Base-by-base conservation (phyloP, 2,113 vertebrate species). In the Stictonetta naevosa region DNA sequence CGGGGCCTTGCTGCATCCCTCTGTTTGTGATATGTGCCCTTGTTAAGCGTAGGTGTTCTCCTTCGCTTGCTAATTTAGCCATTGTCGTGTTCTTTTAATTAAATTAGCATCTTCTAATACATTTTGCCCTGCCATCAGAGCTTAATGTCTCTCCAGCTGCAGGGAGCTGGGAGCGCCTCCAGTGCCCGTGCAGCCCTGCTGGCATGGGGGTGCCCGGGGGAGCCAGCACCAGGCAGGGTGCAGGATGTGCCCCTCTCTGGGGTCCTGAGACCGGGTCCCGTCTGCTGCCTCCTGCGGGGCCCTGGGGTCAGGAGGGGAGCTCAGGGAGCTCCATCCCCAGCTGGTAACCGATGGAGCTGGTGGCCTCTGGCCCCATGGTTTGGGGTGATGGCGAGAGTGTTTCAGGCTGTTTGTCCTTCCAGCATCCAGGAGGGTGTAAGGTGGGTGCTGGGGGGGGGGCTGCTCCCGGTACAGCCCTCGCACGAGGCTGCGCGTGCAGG, bases 61-160 rank as follows among this genome's bases (percentile, higher is more conserved):
- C 63, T 76, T 21, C 17, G 1, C 52, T 59, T 75, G 81, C 50
- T 79, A 31, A 62, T 82, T 82, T 60, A 81, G 83, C 80, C 4
- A 2, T 28, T 28, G 36, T 60, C 1, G 14, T 17, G 48, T 56
- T 86, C 81, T 89, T 87, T 87, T 90, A 94, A 94, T 95, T 95
- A 87, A 90, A 93, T 94, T 76, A 90, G 93, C 81, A 50, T 89
- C 84, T 69, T 66, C 21, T 89, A 73, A 89, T 95, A 22, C 40
- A 1, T 36, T 75, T 68, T 56, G 77, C 72, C 62, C 62, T 38
- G 18, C 66, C 23, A 4, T 42, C 56, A 0, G 40, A 22, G 53
- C 48, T 62, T 58, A 64, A 82, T 64, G 79, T 75, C 55, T 62
- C 18, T 85, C 50, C 53, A 72, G 60, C 91, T 79, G 91, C 83